Evolutionary conservation across 1,140 invertebrate species (phyloP).

Genomic region (Lineus longissimus): DNA sequence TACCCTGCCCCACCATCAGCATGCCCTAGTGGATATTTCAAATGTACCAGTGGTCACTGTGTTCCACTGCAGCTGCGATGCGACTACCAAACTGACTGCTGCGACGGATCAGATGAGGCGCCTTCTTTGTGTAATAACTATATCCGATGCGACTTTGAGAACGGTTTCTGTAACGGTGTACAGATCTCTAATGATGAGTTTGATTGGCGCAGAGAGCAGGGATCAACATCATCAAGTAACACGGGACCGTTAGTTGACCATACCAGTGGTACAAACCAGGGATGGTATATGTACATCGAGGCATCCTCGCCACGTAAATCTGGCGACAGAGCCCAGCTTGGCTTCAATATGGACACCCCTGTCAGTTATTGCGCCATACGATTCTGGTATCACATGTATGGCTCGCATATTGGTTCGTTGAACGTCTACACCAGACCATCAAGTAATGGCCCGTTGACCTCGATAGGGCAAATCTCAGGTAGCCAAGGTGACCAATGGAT

Average conservation of each 20-base stretch:
- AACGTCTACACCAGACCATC: constrained; percentile 11
- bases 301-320: constrained; percentile 13
- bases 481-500: constrained; percentile 13
- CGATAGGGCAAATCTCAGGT: constrained; percentile 1
- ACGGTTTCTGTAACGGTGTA: constrained; percentile 35
- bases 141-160: constrained; percentile 39
- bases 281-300: constrained; percentile 46
- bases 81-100: constrained; percentile 51
- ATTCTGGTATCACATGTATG: constrained; percentile 20
- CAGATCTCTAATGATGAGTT: constrained; percentile 35
- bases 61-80: constrained; percentile 28
- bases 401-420: constrained; percentile 11
- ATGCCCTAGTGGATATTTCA: constrained; percentile 20
- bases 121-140: constrained; percentile 25
- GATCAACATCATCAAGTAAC: neutral
- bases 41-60: constrained; percentile 30
- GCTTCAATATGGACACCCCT: neutral
- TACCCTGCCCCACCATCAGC: constrained; percentile 22
- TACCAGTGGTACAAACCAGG: constrained; percentile 29
- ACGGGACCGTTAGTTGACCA: constrained; percentile 14
- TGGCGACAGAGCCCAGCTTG: constrained; percentile 3
- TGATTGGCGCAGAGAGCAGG: constrained; percentile 14
- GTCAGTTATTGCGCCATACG: constrained; percentile 1
- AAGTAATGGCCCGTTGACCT: neutral
- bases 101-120: constrained; percentile 46